Evolutionary conservation across 2,113 vertebrate genomes (phyloP).

Genomic region (Platycercus adscitus): DNA sequence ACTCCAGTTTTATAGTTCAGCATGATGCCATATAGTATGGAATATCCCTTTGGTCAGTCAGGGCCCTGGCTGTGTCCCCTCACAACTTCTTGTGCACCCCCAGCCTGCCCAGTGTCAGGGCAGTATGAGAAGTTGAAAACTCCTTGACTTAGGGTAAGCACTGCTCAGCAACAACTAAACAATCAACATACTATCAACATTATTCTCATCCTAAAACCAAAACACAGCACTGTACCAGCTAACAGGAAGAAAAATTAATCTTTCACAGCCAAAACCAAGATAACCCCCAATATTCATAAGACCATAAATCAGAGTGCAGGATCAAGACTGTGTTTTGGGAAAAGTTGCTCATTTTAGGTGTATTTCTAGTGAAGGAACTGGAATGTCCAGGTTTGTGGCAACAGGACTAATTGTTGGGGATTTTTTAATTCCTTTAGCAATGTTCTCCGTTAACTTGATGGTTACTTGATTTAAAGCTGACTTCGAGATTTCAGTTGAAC

Average conservation of each 20-base stretch:
- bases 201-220: background rate
- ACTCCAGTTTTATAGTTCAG: background rate
- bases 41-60: background rate
- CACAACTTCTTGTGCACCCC: background rate
- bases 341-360: background rate
- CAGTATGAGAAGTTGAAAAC: background rate
- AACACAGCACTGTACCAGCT: background rate
- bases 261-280: background rate
- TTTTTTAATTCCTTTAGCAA: background rate
- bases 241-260: background rate
- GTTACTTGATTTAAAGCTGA: background rate
- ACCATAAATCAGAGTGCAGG: background rate
- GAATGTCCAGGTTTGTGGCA: background rate
- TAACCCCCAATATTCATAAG: background rate
- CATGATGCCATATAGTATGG: background rate
- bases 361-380: background rate
- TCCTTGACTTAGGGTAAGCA: background rate
- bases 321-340: background rate
- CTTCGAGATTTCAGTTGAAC: background rate
- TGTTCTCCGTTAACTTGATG: background rate
- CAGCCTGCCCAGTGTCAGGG: background rate
- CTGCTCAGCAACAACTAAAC: background rate
- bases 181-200: accelerated
- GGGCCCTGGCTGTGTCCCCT: background rate
- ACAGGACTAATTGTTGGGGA: background rate